phyloP scores from a whole-genome alignment of 1,140 invertebrate species.

The Drosophila ohnishii region DNA sequence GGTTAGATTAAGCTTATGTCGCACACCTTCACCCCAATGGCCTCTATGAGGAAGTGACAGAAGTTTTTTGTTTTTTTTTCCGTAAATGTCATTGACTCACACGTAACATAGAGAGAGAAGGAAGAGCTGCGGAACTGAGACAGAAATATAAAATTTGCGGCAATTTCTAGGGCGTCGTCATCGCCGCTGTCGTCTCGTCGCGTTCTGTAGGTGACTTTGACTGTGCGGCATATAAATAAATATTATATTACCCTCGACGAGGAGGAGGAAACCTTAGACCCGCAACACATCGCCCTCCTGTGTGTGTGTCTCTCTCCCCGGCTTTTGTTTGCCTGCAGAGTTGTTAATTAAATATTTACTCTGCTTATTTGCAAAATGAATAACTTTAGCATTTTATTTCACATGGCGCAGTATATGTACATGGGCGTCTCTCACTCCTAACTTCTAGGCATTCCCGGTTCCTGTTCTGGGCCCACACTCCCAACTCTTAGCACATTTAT shows the following conservation, averaged over 20 bases:
- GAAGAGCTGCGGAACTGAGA: slow-evolving; percentile 5
- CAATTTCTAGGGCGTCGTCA: slow-evolving; percentile 53
- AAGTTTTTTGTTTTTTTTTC: slow-evolving; percentile 30
- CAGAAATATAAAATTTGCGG: slow-evolving; percentile 45
- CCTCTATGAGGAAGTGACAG: slow-evolving; percentile 43
- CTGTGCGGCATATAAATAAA: slow-evolving; percentile 74
- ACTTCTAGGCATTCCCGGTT: background rate
- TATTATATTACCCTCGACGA: slow-evolving; percentile 68
- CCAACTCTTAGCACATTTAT: slow-evolving; percentile 58
- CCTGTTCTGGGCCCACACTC: slow-evolving; percentile 10
- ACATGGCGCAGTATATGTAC: slow-evolving; percentile 43
- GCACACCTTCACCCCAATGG: slow-evolving; percentile 22
- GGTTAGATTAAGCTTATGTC: slow-evolving; percentile 16
- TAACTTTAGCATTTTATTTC: slow-evolving; percentile 81
- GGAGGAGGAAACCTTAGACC: slow-evolving; percentile 66
- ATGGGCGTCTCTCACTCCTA: slow-evolving; percentile 2
- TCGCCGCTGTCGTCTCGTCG: slow-evolving; percentile 21
- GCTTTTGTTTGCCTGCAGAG: slow-evolving; percentile 49
- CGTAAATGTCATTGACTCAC: slow-evolving; percentile 55
- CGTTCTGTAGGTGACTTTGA: slow-evolving; percentile 54
- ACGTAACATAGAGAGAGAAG: slow-evolving; percentile 10
- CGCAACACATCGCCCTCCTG: slow-evolving; percentile 5
- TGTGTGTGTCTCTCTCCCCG: slow-evolving; percentile 5
- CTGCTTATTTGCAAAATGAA: slow-evolving; percentile 81
- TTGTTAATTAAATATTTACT: slow-evolving; percentile 81